phyloP scores from a whole-genome alignment of 2,888 invertebrate genomes.

The Megastigmus dorsalis region DNA sequence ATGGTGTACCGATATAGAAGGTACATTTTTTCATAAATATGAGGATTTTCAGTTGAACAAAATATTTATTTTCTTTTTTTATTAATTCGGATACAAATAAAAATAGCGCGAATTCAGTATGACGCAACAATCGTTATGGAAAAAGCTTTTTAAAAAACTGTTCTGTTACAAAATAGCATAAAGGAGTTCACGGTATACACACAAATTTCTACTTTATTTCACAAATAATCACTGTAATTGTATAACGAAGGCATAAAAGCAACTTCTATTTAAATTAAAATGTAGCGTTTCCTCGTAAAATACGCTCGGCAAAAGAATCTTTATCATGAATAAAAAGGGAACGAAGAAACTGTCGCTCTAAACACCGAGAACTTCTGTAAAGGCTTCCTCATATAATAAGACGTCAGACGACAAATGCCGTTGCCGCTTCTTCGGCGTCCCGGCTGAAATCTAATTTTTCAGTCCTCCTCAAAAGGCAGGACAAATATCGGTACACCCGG shows the following conservation, averaged over 20 bases:
- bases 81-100: too few species aligned
- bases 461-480: background rate
- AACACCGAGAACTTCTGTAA: background rate
- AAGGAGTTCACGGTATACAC: too few species aligned
- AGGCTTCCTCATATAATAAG: background rate
- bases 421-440: background rate
- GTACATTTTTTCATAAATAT: too few species aligned
- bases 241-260: background rate
- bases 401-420: background rate
- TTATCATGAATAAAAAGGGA: too few species aligned
- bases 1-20: too few species aligned
- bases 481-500: background rate
- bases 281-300: background rate
- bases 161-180: too few species aligned
- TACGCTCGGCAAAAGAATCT: background rate
- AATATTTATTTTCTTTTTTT: too few species aligned
- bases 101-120: too few species aligned
- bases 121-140: too few species aligned
- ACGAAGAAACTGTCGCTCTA: slow-evolving; percentile 8
- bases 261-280: slow-evolving; percentile 2
- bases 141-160: too few species aligned
- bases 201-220: background rate
- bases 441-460: slow-evolving; percentile 4
- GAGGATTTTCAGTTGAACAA: too few species aligned
- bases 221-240: background rate